Base-by-base conservation (phyloP, 1,140 invertebrate species). In the Leptoteleia sp. region DNA sequence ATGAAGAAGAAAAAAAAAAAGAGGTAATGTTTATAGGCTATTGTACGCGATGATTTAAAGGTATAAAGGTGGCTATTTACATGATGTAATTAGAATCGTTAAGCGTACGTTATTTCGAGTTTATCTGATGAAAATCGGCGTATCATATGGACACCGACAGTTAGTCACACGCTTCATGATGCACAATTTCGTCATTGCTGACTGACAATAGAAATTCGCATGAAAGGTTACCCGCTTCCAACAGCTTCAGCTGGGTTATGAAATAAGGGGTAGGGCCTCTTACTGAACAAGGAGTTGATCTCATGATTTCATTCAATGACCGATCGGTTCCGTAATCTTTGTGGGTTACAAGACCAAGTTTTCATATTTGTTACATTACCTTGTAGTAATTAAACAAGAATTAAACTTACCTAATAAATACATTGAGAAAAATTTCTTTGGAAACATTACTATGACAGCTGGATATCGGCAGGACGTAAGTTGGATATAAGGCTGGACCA, bases 181-280 rank as follows among this genome's bases (percentile, higher is more conserved):
- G 37, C 33, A 72, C 35, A 62, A 67, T 81, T 81, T 81, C 79
- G 64, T 75, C 79, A 81, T 50, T 72, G 37, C 55, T 19, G 68
- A 13, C 73, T 73, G 79, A 81, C 79, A 81, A 81, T 81, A 81
- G 79, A 81, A 81, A 75, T 37, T 73, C 68, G 73, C 79, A 81
- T 81, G 62, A 81, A 81, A 81, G 79, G 79, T 81, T 81, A 78
- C 79, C 75, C 75, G 54, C 77, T 80, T 77, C 73, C 67, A 80
- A 70, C 78, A 67, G 65, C 77, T 54, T 47, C 45, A 65, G 11
- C 38, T n/a, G n/a, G 52, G 79, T 81, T 81, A 81, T 78, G 79
- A 81, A 81, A 81, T 81, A 81, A 76, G 59, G 78, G 73, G 79
- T 76, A 78, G 79, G 79, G 79, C 79, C 61, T 38, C 48, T 62